Evolutionary conservation across 2,113 vertebrate species (phyloP).

Genomic region (Poeciliopsis prolifica): DNA sequence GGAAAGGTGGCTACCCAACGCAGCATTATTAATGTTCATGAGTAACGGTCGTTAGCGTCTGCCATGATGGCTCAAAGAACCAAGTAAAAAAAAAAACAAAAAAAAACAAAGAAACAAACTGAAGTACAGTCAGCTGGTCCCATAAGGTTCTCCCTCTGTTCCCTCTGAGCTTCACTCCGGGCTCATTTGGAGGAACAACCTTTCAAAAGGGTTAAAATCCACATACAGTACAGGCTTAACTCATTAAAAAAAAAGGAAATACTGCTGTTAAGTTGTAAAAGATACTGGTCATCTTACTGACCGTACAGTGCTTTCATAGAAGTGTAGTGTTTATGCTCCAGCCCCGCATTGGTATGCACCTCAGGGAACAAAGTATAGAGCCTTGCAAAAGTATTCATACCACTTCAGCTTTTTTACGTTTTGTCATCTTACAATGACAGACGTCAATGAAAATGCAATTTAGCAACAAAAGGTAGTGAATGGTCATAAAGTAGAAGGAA

Average conservation of each 20-base stretch:
- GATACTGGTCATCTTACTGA: conserved; percentile 32
- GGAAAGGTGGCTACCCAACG: conserved; percentile 21
- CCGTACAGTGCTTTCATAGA: conserved; percentile 20
- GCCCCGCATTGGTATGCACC: conserved; percentile 11
- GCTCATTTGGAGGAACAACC: conserved; percentile 19
- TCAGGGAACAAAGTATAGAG: conserved; percentile 21
- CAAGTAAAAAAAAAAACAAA: conserved; percentile 19
- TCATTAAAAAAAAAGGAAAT: conserved; percentile 25
- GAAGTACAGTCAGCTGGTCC: conserved; percentile 55
- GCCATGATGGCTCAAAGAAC: conserved; percentile 3
- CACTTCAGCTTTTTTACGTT: background rate
- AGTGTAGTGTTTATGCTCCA: background rate
- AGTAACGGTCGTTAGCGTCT: conserved; percentile 23
- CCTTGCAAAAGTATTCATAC: background rate
- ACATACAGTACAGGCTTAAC: conserved; percentile 23
- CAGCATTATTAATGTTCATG: conserved; percentile 13
- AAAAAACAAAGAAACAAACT: conserved; percentile 29
- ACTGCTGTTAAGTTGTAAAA: conserved; percentile 31
- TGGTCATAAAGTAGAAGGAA: no score
- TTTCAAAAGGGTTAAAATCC: conserved; percentile 38
- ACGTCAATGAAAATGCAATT: background rate
- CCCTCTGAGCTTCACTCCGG: conserved; percentile 25
- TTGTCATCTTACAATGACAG: background rate
- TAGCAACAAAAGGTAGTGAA: background rate
- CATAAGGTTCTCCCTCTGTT: conserved; percentile 29